phyloP scores from a whole-genome alignment of 2,113 vertebrate species.

The Rhinogobius similis region DNA sequence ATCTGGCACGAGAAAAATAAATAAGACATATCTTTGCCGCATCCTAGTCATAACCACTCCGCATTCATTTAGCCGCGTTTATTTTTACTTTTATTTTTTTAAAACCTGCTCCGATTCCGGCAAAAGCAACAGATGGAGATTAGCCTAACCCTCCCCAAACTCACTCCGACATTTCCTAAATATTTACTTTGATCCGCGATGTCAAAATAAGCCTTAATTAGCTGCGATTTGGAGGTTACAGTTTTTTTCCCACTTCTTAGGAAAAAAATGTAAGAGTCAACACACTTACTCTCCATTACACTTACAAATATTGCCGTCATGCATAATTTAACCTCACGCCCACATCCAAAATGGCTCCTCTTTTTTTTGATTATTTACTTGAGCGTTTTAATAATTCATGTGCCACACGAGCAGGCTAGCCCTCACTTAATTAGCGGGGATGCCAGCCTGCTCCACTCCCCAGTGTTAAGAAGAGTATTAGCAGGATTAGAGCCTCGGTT shows the following conservation, averaged over 20 bases:
- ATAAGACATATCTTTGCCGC: neutral
- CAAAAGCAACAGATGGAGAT: neutral
- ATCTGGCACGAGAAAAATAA: neutral
- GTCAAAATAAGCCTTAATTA: constrained; percentile 42
- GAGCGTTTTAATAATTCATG: constrained; percentile 77
- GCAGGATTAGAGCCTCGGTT: constrained; percentile 62
- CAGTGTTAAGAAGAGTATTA: constrained; percentile 66
- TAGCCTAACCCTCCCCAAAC: neutral
- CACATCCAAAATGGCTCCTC: constrained; percentile 70
- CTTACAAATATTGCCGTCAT: constrained; percentile 68
- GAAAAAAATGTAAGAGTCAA: constrained; percentile 26
- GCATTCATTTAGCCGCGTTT: neutral
- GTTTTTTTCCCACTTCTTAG: constrained; percentile 12
- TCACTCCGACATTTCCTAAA: neutral
- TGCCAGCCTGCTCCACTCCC: constrained; percentile 60
- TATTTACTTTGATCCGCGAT: constrained; percentile 38
- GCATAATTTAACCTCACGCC: constrained; percentile 76
- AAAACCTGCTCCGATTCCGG: neutral
- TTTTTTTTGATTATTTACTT: constrained; percentile 74
- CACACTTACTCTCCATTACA: constrained; percentile 65
- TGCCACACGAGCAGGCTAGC: constrained; percentile 66
- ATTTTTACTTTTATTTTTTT: no score
- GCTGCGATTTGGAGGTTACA: constrained; percentile 26
- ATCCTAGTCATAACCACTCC: neutral
- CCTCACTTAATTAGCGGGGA: constrained; percentile 69